Percentiles rank a stretch among this genome's conserved stretches.
phyloP scores from a whole-genome alignment of 2,888 invertebrate genomes.

The Dendrolimus pini region DNA sequence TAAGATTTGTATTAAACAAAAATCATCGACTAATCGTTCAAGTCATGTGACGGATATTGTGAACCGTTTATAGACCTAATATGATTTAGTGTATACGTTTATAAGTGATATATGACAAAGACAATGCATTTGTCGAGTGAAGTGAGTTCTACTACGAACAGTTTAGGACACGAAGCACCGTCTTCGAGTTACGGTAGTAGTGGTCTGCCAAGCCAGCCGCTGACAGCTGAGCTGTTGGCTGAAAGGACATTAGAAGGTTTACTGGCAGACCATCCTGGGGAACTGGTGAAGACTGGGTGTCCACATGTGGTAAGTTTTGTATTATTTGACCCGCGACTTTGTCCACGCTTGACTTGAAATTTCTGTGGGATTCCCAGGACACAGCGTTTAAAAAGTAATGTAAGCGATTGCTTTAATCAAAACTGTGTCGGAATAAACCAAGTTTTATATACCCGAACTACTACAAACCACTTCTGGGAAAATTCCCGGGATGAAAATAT shows the following conservation, averaged over 20 bases:
- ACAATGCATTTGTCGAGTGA: slow-evolving; percentile 89
- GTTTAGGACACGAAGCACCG: slow-evolving; percentile 67
- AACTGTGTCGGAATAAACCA: too few relatives aligned
- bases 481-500: too few relatives aligned
- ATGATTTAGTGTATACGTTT: slow-evolving; percentile 19
- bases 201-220: slow-evolving; percentile 71
- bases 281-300: slow-evolving; percentile 95
- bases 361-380: too few relatives aligned
- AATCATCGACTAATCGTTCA: slow-evolving; percentile 12
- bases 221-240: slow-evolving; percentile 89
- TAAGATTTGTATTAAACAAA: neutral
- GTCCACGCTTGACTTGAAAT: too few relatives aligned
- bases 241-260: slow-evolving; percentile 90
- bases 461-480: too few relatives aligned
- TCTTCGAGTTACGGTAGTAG: slow-evolving; percentile 58
- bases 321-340: neutral
- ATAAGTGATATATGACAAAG: slow-evolving; percentile 22
- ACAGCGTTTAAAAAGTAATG: too few relatives aligned
- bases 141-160: slow-evolving; percentile 83
- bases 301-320: slow-evolving; percentile 87
- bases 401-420: too few relatives aligned
- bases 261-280: slow-evolving; percentile 93
- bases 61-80: slow-evolving; percentile 19
- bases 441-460: too few relatives aligned
- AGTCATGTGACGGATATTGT: slow-evolving; percentile 59